phyloP scores from a whole-genome alignment of 2,113 vertebrate genomes.

The zebrafish (Danio rerio) region DNA sequence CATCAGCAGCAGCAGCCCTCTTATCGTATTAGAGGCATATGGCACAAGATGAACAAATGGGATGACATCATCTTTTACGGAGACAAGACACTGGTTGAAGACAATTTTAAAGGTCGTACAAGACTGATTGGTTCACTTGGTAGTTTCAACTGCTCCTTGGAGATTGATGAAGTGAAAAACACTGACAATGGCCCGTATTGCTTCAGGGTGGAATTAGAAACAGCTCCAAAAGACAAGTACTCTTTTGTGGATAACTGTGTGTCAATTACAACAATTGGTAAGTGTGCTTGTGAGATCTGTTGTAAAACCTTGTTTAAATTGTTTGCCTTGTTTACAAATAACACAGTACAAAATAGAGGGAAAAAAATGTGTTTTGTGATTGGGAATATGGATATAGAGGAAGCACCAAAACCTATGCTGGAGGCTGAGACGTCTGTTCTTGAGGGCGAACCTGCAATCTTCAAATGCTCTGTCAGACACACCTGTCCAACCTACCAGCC shows the following conservation, averaged over 20 bases:
- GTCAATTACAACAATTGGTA: conserved; percentile 40
- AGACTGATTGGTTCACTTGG: conserved; percentile 58
- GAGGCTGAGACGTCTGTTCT: neutral
- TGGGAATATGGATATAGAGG: conserved; percentile 40
- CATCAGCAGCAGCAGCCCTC: neutral
- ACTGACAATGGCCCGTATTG: conserved; percentile 70
- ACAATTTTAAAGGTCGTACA: conserved; percentile 60
- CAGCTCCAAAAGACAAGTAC: conserved; percentile 44
- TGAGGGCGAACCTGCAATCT: conserved; percentile 40
- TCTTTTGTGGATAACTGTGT: conserved; percentile 64
- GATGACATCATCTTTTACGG: neutral
- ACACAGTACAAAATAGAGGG: neutral
- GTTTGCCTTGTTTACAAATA: too few species aligned
- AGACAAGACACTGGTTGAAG: rapidly evolving
- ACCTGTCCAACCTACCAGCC: conserved; percentile 64
- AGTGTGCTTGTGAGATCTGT: neutral
- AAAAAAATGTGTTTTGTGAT: neutral
- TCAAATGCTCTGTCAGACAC: conserved; percentile 65
- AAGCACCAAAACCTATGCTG: conserved; percentile 36
- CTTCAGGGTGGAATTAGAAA: conserved; percentile 63
- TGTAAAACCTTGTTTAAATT: too few species aligned
- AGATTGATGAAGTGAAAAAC: conserved; percentile 55
- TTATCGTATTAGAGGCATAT: conserved; percentile 60
- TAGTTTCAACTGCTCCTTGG: conserved; percentile 66
- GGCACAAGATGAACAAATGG: rapidly evolving